Evolutionary conservation across 2,888 invertebrate genomes (phyloP).

Genomic region (Ormyrus labotus): DNA sequence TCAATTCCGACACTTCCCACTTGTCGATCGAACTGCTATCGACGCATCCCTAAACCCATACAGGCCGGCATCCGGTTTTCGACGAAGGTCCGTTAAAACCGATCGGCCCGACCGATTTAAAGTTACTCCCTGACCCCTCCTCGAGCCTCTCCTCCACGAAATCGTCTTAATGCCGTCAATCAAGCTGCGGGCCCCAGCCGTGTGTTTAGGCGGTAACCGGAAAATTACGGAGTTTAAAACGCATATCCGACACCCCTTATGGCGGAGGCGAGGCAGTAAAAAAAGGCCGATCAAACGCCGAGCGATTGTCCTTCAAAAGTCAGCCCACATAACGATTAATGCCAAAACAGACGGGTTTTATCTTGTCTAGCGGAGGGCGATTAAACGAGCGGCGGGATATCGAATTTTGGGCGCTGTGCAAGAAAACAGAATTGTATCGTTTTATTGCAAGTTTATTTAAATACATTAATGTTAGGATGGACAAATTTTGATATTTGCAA

Average conservation of each 20-base stretch:
- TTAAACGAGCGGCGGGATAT: neutral
- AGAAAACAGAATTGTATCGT: no score
- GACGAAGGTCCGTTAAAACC: slow-evolving; percentile 23
- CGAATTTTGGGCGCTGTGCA: no score
- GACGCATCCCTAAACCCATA: neutral
- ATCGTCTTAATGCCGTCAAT: slow-evolving; percentile 55
- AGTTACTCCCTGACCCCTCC: neutral
- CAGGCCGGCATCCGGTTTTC: slow-evolving; percentile 23
- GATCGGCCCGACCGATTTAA: slow-evolving; percentile 15
- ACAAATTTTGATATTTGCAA: no score
- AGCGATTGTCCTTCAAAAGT: slow-evolving; percentile 63
- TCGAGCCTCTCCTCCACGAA: neutral
- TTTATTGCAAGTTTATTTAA: no score
- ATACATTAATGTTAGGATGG: no score
- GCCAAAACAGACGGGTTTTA: slow-evolving; percentile 7
- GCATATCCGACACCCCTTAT: slow-evolving; percentile 10
- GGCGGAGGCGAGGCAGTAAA: neutral
- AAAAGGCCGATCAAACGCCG: slow-evolving; percentile 20
- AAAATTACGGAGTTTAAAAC: slow-evolving; percentile 45
- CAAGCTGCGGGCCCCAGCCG: slow-evolving; percentile 26
- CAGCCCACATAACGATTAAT: slow-evolving; percentile 56
- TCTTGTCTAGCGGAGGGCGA: neutral
- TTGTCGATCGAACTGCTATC: slow-evolving; percentile 19
- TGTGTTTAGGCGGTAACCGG: slow-evolving; percentile 35
- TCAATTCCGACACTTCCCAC: slow-evolving; percentile 23